Base-by-base conservation (phyloP, 1,140 invertebrate genomes). In the Latrodectus geometricus region DNA sequence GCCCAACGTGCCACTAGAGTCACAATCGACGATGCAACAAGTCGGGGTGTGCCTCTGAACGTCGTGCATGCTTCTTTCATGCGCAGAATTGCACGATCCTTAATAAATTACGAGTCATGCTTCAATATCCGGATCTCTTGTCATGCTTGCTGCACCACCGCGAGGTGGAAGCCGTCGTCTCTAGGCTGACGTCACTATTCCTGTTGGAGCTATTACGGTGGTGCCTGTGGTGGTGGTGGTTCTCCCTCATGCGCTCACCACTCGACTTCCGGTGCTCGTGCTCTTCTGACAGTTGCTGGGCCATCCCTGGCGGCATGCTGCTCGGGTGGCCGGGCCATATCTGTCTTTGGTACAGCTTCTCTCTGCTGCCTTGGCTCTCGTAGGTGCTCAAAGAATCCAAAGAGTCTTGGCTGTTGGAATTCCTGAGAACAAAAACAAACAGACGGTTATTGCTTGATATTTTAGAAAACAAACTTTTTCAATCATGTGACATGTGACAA, bases 361-460 rank as follows among this genome's bases (percentile, higher is more conserved):
- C 85, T 79, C 85, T 17, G 48, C 85, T 87, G 21, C 85, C 85
- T 35, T 66, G 75, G n/a, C 76, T 87, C 48, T 87, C 85, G 35
- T 87, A 87, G 8, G 85, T 87, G 49, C 85, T 87, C 23, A 87
- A 17, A 9, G 85, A 87, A 35, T 87, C 85, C 21, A 87, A 52
- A 8, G 85, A 87, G 50, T 87, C 85, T 80, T 75, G 76, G 17
- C 54, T 80, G 21, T 87, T 80, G n/a, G 85, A 87, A 68, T 80
- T 87, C 23, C 85, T 87, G 0, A 35, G 9, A 65, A 48, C 4
- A 69, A 14, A 77, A 70, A 70, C 21, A 12, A 23, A n/a, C n/a
- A n/a, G n/a, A n/a, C n/a, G 9, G 0, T 20, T 8, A 17, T 14
- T 8, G 12, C 20, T 21, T 11, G 23, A 20, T 23, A 23, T 70